phyloP scores from a whole-genome alignment of 2,797 vertebrate species.

The Lithobates pipiens region DNA sequence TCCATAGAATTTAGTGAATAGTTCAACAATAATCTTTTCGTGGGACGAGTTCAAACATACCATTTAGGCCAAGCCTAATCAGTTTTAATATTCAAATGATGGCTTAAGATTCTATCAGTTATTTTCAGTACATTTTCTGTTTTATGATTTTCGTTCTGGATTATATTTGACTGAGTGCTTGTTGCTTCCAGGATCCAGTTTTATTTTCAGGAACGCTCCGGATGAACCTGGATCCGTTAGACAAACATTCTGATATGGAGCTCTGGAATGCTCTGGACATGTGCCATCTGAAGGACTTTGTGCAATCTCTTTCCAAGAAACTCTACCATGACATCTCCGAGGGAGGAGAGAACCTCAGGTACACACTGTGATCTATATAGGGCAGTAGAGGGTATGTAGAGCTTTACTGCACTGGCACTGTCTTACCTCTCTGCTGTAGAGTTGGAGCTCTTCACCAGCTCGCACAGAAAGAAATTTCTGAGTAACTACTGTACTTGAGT shows the following conservation, averaged over 20 bases:
- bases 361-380: neutral
- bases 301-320: slow-evolving; percentile 70
- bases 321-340: slow-evolving; percentile 72
- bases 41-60: no score
- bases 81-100: no score
- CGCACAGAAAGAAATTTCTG: neutral
- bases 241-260: slow-evolving; percentile 68
- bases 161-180: neutral
- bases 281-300: slow-evolving; percentile 73
- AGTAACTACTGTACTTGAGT: neutral
- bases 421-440: no score
- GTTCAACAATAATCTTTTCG: no score
- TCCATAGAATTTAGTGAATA: no score
- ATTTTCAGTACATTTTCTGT: neutral
- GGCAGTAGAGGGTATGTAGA: neutral
- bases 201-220: slow-evolving; percentile 74
- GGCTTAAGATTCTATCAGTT: no score
- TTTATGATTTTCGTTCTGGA: no score
- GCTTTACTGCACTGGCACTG: no score
- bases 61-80: no score
- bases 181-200: slow-evolving; percentile 66
- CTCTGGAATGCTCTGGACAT: slow-evolving; percentile 72
- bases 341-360: slow-evolving; percentile 75
- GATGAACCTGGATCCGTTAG: slow-evolving; percentile 74
- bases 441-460: no score